Evolutionary conservation across 1,140 invertebrate species (phyloP).

Genomic region (Sitodiplosis mosellana): DNA sequence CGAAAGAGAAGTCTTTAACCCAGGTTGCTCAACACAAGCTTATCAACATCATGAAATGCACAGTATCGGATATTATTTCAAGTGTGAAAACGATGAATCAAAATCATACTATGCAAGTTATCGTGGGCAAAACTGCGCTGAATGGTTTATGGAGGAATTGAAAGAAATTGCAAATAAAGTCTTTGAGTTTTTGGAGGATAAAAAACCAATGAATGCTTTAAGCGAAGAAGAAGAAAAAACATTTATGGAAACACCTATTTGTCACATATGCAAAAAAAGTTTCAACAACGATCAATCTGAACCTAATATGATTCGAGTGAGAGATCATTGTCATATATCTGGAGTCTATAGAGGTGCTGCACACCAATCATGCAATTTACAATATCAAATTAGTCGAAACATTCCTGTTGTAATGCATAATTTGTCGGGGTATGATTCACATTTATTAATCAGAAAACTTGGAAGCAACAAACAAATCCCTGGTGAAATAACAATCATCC

Average conservation of each 20-base stretch:
- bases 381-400: constrained; percentile 15
- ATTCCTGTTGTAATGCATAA: constrained; percentile 23
- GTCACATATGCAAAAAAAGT: constrained; percentile 17
- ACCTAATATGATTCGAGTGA: constrained; percentile 6
- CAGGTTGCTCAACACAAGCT: constrained; percentile 3
- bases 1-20: constrained; percentile 4
- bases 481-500: constrained; percentile 14
- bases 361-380: constrained; percentile 20
- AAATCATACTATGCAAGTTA: constrained; percentile 10
- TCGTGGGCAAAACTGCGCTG: constrained; percentile 12
- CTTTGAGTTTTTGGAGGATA: constrained; percentile 8
- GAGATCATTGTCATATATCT: constrained; percentile 20
- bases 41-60: constrained; percentile 17
- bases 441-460: constrained; percentile 21
- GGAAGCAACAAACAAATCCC: constrained; percentile 8
- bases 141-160: constrained; percentile 11
- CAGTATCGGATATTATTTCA: constrained; percentile 13
- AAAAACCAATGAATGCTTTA: constrained; percentile 9
- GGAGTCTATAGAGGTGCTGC: constrained; percentile 18
- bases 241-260: constrained; percentile 5
- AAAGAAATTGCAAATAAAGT: constrained; percentile 5
- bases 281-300: constrained; percentile 5
- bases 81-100: constrained; percentile 15
- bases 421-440: constrained; percentile 17
- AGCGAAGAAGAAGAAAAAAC: constrained; percentile 5